Evolutionary conservation across 2,113 vertebrate species (phyloP).

Genomic region (Microcebus ravelobensis): DNA sequence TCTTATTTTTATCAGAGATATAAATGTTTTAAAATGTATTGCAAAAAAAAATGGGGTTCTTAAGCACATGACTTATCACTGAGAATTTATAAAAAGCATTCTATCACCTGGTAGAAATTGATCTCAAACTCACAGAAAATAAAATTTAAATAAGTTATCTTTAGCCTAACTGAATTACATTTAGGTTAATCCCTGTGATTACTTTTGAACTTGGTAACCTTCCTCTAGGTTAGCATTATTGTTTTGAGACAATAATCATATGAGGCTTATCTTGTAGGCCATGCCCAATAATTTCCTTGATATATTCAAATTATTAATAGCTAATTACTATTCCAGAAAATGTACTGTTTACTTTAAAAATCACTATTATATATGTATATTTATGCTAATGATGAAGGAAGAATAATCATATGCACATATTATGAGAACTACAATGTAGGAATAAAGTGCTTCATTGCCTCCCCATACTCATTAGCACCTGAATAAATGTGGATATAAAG

Average conservation of each 20-base stretch:
- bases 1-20: slow-evolving; percentile 66
- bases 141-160: slow-evolving; percentile 24
- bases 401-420: neutral
- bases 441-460: slow-evolving; percentile 26
- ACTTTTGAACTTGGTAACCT: neutral
- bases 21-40: slow-evolving; percentile 67
- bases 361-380: neutral
- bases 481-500: slow-evolving; percentile 43
- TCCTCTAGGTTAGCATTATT: neutral
- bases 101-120: neutral
- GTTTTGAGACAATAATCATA: neutral
- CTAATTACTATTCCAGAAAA: neutral
- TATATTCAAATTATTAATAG: slow-evolving; percentile 1
- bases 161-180: neutral
- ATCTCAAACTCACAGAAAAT: slow-evolving; percentile 2
- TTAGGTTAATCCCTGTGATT: slow-evolving; percentile 1
- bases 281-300: neutral
- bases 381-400: neutral
- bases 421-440: neutral
- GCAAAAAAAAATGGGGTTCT: neutral
- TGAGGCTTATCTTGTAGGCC: neutral
- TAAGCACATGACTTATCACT: slow-evolving; percentile 57
- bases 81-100: neutral
- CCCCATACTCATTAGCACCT: neutral
- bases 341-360: neutral